Conservation (phyloP, 2,888 invertebrate species). For the Sisyra nigra region DNA sequence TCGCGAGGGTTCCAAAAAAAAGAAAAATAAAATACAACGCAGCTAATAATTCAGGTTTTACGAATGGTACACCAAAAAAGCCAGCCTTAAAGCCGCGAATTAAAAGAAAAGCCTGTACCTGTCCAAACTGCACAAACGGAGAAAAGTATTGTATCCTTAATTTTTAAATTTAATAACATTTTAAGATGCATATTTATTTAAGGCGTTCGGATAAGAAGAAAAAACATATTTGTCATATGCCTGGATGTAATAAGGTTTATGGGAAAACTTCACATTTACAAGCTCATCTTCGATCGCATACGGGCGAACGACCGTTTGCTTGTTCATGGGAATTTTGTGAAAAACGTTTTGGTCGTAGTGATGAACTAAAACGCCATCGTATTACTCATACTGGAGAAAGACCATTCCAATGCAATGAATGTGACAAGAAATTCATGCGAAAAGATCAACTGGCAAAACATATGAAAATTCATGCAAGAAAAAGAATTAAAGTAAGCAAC, state of each 20-base stretch:
- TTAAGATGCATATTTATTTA: constrained; percentile 25
- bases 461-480: constrained; percentile 71
- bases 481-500: constrained; percentile 37
- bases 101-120: constrained; percentile 88
- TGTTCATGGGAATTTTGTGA: constrained; percentile 94
- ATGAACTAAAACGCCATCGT: constrained; percentile 66
- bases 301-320: constrained; percentile 85
- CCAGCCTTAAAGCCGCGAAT: constrained; percentile 37
- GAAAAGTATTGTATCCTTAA: constrained; percentile 43
- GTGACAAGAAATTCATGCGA: constrained; percentile 82
- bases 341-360: constrained; percentile 58
- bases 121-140: constrained; percentile 89
- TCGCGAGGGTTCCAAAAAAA: constrained; percentile 16
- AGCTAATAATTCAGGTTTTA: constrained; percentile 15
- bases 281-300: constrained; percentile 85
- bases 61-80: constrained; percentile 25
- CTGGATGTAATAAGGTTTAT: constrained; percentile 84
- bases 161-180: constrained; percentile 3
- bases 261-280: constrained; percentile 80
- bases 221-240: constrained; percentile 87
- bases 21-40: constrained; percentile 16
- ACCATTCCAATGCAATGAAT: constrained; percentile 75
- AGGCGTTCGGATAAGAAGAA: constrained; percentile 70
- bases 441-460: constrained; percentile 85
- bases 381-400: constrained; percentile 90